Percentiles rank a stretch among this genome's conserved stretches.
Evolutionary conservation across 2,797 vertebrate genomes (phyloP).

Genomic region (Syngnathus rostellatus): DNA sequence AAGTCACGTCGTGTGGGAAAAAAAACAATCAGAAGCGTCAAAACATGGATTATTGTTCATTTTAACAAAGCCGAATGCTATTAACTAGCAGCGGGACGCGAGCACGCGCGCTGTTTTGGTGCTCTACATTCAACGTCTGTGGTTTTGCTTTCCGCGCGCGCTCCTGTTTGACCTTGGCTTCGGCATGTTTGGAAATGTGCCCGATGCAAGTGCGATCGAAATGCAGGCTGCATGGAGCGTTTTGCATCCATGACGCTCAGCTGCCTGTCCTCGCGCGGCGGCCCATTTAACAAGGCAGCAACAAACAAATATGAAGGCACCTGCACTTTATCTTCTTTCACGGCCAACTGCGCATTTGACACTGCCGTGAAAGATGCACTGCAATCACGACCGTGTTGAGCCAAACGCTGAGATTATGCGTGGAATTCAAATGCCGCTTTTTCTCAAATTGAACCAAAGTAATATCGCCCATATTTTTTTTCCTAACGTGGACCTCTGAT

Average conservation of each 20-base stretch:
- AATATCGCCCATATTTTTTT: neutral
- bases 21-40: neutral
- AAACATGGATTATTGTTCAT: no score
- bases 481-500: neutral
- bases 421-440: neutral
- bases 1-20: neutral
- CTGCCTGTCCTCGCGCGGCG: neutral
- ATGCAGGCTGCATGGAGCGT: neutral
- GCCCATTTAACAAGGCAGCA: constrained; percentile 33
- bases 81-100: no score
- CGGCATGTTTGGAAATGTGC: constrained; percentile 12
- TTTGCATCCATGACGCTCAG: constrained; percentile 29
- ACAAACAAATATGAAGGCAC: constrained; percentile 26
- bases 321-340: constrained; percentile 18
- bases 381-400: neutral
- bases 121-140: neutral
- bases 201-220: no score
- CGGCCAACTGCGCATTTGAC: constrained; percentile 45
- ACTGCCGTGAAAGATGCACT: constrained; percentile 26
- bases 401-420: no score
- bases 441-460: neutral
- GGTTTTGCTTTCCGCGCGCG: neutral
- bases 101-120: no score
- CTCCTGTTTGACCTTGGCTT: neutral
- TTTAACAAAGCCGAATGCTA: neutral